phyloP scores from a whole-genome alignment of 2,113 vertebrate species.

The Oryzias melastigma region DNA sequence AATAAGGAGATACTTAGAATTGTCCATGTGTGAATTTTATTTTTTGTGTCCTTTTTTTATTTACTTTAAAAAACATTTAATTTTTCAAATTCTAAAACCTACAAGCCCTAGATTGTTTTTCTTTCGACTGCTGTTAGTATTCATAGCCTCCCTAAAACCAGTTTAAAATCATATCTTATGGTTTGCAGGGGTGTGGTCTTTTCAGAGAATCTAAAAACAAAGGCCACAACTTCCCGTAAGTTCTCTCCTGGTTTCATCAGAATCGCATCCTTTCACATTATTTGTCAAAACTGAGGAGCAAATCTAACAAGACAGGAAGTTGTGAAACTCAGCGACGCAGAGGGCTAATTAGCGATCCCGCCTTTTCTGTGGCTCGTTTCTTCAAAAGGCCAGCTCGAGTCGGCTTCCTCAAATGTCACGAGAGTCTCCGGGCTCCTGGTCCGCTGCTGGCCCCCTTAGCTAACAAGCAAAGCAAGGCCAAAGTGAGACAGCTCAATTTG shows the following conservation, averaged over 20 bases:
- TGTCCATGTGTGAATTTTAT: too few relatives aligned
- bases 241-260: constrained; percentile 24
- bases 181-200: too few relatives aligned
- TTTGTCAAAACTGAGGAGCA: constrained; percentile 57
- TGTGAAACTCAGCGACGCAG: constrained; percentile 48
- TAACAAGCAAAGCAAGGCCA: constrained; percentile 65
- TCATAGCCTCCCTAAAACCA: too few relatives aligned
- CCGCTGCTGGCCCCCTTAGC: constrained; percentile 30
- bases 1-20: too few relatives aligned
- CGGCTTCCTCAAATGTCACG: constrained; percentile 71
- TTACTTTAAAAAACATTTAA: too few relatives aligned
- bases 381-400: constrained; percentile 72
- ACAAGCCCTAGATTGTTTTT: too few relatives aligned
- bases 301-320: constrained; percentile 65
- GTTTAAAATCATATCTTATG: too few relatives aligned
- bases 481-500: constrained; percentile 63
- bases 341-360: constrained; percentile 69
- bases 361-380: constrained; percentile 52
- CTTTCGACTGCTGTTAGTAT: too few relatives aligned
- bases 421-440: constrained; percentile 57
- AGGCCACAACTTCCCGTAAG: constrained; percentile 2
- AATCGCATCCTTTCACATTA: constrained; percentile 51
- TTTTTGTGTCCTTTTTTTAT: too few relatives aligned
- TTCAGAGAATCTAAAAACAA: background rate
- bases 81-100: too few relatives aligned